A percentile compares a stretch with the other conserved stretches of the same genome.
Evolutionary conservation across 1,140 invertebrate species (phyloP).

Genomic region (Ridgeia piscesae): DNA sequence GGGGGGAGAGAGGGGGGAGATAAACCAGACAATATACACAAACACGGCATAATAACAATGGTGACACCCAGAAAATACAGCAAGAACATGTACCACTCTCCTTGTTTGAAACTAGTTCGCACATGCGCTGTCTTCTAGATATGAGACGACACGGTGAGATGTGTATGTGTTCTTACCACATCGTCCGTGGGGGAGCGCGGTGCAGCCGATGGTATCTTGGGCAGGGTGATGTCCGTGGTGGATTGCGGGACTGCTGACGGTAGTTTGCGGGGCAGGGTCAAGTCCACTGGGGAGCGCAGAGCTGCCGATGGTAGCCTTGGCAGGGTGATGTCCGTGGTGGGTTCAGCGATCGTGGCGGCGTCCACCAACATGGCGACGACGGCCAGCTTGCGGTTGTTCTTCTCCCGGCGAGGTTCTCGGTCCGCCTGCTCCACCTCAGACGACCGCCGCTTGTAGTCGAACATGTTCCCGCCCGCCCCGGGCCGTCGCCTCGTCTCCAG

Average conservation of each 20-base stretch:
- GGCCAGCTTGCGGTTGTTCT: neutral
- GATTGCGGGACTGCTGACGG: too few relatives aligned
- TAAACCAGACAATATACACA: too few relatives aligned
- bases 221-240: neutral
- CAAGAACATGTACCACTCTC: too few relatives aligned
- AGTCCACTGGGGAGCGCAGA: neutral
- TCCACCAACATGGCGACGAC: neutral
- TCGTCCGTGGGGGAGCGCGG: neutral
- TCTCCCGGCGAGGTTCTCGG: neutral
- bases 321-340: neutral
- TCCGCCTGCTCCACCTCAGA: neutral
- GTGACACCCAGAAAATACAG: too few relatives aligned
- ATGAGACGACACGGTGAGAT: neutral
- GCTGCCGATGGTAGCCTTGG: neutral
- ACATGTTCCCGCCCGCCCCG: neutral
- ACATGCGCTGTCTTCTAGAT: neutral
- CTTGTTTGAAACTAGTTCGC: neutral
- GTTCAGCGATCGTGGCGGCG: neutral
- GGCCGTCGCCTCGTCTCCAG: neutral
- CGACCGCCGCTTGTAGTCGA: neutral
- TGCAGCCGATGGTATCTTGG: neutral
- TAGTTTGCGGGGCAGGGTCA: too few relatives aligned
- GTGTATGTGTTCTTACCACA: neutral
- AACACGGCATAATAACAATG: too few relatives aligned
- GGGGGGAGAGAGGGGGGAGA: too few relatives aligned